Percentiles rank a stretch among this genome's conserved stretches.
Evolutionary conservation across 1,140 invertebrate genomes (phyloP).

Genomic region (Zaprionus lachaisei): DNA sequence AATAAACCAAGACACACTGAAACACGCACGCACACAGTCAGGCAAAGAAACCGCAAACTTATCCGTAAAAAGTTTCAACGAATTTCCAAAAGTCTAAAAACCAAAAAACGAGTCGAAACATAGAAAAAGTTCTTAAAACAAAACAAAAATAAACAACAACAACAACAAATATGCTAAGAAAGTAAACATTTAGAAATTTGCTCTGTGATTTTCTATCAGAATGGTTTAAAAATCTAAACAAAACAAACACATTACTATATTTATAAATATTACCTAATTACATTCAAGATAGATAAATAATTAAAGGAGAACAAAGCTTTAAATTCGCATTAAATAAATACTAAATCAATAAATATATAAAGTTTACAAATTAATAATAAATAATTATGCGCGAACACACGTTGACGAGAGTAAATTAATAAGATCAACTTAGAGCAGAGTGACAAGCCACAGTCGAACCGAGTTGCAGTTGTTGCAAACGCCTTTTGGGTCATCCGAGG

Average conservation of each 20-base stretch:
- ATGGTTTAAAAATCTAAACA: constrained; percentile 76
- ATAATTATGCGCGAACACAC: not conserved
- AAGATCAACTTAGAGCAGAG: constrained; percentile 5
- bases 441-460: not conserved
- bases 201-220: constrained; percentile 82
- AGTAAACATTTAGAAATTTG: constrained; percentile 75
- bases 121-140: constrained; percentile 42
- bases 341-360: constrained; percentile 40
- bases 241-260: constrained; percentile 54
- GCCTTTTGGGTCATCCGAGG: not conserved
- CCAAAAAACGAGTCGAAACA: constrained; percentile 48
- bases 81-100: constrained; percentile 73
- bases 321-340: constrained; percentile 51
- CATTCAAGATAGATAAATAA: constrained; percentile 50
- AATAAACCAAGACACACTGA: constrained; percentile 10
- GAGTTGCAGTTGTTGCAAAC: constrained; percentile 4
- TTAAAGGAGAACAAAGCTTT: constrained; percentile 58
- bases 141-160: constrained; percentile 18
- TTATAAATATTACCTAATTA: constrained; percentile 68
- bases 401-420: not conserved
- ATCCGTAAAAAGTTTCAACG: constrained; percentile 69
- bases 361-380: constrained; percentile 29
- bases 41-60: constrained; percentile 39
- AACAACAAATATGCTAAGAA: constrained; percentile 22
- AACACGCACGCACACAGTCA: constrained; percentile 42